Evolutionary conservation across 2,888 invertebrate species (phyloP), one percentile per base, ranked within the genome.

Genomic region (Caenorhabditis sulstoni): DNA sequence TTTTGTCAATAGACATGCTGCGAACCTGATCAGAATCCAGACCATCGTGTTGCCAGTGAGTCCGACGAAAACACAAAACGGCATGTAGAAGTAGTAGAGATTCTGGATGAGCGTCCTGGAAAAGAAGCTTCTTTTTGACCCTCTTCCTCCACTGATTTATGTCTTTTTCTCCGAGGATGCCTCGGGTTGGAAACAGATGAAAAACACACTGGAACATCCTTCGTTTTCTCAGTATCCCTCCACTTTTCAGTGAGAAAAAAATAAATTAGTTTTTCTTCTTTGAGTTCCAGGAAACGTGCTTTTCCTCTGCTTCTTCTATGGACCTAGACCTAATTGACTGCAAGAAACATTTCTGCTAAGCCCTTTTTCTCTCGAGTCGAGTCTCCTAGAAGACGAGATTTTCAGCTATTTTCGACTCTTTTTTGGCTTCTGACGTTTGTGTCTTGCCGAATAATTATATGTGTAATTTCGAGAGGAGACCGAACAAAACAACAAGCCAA

Each of bases 11-110:
- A 74, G 52, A 61, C 52, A 62, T 7, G 29, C 29, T 22, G 70
- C 74, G 49, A 71, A 87, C 88, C 83, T 83, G 57, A 88, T 88
- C 49, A 88, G 73, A 29, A 88, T 81, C 82, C 86, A 87, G 7
- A 88, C 88, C 86, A 88, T 87, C 8, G 82, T 81, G 75, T 88
- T 88, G 37, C 88, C 88, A n/a, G 86, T 86, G 39, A 88, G 75
- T 0, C 88, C 88, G 20, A 88, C 81, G n/a, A 87, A 70, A 18
- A 85, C 85, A 66, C 88, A 88, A 47, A 88, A 75, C 16, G 88
- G 88, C 86, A 88, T 85, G 80, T 87, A 88, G 57, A 85, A 83
- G 29, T 86, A 80, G 78, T 88, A 88, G 64, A 87, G 76, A 20
- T 84, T 81, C 52, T 80, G 78, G 29, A 83, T 58, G 53, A 78